Percentiles rank a stretch among this genome's conserved stretches.
Conservation (phyloP, 2,797 vertebrate genomes). For the Holocentrus rufus region DNA sequence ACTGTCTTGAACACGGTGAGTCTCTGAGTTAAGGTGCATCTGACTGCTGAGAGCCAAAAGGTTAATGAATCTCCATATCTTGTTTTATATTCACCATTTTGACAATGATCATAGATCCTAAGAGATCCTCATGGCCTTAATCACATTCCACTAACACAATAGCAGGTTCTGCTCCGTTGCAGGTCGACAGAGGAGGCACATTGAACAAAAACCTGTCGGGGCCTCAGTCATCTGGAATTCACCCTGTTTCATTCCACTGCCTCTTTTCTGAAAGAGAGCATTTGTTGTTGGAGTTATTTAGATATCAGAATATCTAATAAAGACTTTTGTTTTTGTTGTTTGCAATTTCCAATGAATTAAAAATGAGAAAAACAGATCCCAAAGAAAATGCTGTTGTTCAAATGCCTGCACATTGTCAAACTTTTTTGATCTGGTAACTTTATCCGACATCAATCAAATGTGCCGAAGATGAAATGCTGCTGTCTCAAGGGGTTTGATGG, state of each 20-base stretch:
- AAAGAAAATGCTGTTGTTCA: background rate
- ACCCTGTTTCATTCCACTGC: background rate
- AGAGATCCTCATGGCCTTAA: slow-evolving; percentile 58
- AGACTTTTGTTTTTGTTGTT: slow-evolving; percentile 25
- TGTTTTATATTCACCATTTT: slow-evolving; percentile 42
- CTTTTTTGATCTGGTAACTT: slow-evolving; percentile 25
- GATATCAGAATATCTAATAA: background rate
- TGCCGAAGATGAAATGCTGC: slow-evolving; percentile 33
- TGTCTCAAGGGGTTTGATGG: slow-evolving; percentile 28
- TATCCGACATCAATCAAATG: slow-evolving; percentile 30
- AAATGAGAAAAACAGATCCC: slow-evolving; percentile 1
- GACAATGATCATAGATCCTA: slow-evolving; percentile 48
- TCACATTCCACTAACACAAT: slow-evolving; percentile 48
- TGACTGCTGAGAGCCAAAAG: slow-evolving; percentile 34
- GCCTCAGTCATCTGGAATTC: background rate
- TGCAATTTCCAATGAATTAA: slow-evolving; percentile 29
- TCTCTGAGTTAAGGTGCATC: background rate
- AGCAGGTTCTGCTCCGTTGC: background rate
- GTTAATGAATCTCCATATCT: slow-evolving; percentile 44
- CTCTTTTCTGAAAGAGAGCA: background rate
- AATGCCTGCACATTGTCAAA: slow-evolving; percentile 44
- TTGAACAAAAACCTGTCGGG: background rate
- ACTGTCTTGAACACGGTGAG: background rate
- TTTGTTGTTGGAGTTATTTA: background rate
- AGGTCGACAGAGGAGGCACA: too few species aligned